Conservation (phyloP, 1,140 invertebrate species). For the Drosophila pandora region DNA sequence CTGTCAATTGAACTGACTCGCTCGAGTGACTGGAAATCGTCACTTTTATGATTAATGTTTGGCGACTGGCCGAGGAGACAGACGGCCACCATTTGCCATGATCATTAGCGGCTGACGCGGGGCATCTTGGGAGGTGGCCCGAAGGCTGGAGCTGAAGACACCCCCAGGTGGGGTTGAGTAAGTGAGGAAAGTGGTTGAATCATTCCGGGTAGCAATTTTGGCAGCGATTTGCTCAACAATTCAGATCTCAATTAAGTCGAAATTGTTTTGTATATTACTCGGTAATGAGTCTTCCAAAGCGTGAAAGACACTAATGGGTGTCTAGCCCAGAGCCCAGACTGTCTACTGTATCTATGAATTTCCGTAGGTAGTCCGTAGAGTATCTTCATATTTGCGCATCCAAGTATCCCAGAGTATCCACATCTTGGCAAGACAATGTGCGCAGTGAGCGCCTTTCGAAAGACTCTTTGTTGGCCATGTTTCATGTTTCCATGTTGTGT, state of each 20-base stretch:
- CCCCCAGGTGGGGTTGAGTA: conserved; percentile 17
- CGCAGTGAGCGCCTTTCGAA: conserved; percentile 62
- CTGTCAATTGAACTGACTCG: conserved; percentile 66
- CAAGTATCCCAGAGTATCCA: conserved; percentile 14
- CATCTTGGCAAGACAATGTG: conserved; percentile 50
- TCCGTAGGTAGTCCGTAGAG: neutral
- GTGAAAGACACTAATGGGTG: conserved; percentile 60
- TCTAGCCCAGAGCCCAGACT: conserved; percentile 26
- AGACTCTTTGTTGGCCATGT: conserved; percentile 19
- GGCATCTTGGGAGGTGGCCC: conserved; percentile 22
- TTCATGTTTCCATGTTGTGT: conserved; percentile 30
- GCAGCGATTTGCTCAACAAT: conserved; percentile 59
- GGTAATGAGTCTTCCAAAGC: conserved; percentile 56
- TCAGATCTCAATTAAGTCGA: conserved; percentile 50
- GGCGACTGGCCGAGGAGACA: conserved; percentile 20
- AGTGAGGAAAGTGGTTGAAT: conserved; percentile 43
- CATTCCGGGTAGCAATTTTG: conserved; percentile 46
- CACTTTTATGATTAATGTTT: conserved; percentile 69
- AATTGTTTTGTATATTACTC: conserved; percentile 52
- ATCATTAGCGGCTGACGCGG: conserved; percentile 57
- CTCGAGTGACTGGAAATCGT: conserved; percentile 50
- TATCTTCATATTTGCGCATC: conserved; percentile 41
- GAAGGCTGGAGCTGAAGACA: neutral
- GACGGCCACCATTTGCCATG: conserved; percentile 29
- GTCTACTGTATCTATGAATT: conserved; percentile 5